phyloP scores from a whole-genome alignment of 2,888 invertebrate species.

The Epistrophe grossulariae region DNA sequence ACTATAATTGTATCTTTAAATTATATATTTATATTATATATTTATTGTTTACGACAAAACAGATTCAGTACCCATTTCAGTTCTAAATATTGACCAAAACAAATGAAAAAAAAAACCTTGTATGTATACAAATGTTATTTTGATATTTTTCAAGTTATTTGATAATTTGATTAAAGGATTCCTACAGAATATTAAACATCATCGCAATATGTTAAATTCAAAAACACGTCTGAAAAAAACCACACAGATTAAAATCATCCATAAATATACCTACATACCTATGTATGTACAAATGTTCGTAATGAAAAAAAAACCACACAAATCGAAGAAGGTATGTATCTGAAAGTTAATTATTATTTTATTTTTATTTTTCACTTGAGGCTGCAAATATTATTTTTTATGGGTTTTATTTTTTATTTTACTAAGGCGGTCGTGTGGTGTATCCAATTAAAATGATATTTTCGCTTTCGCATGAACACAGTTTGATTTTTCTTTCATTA shows the following conservation, averaged over 20 bases:
- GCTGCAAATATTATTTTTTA: conserved; percentile 26
- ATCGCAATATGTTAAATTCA: not conserved
- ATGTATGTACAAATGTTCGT: not conserved
- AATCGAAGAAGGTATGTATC: conserved; percentile 1
- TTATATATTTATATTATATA: not conserved
- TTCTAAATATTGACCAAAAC: conserved; percentile 35
- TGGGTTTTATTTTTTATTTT: conserved; percentile 21
- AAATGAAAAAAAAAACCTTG: not conserved
- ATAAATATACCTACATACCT: not conserved
- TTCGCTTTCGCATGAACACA: conserved; percentile 29
- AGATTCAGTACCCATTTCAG: not conserved
- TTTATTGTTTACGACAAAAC: not conserved
- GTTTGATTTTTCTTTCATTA: conserved; percentile 24
- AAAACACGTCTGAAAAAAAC: not conserved
- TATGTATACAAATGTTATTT: not conserved
- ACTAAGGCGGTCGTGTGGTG: conserved; percentile 26
- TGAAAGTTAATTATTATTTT: conserved; percentile 25
- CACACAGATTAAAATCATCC: not conserved
- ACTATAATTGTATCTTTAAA: not conserved
- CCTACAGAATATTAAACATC: not conserved
- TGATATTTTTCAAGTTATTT: not conserved
- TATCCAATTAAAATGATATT: conserved; percentile 44
- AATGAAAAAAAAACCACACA: conserved; percentile 6
- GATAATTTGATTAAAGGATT: no score
- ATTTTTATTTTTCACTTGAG: conserved; percentile 1